phyloP scores from a whole-genome alignment of 2,113 vertebrate genomes.

The Pipa parva region DNA sequence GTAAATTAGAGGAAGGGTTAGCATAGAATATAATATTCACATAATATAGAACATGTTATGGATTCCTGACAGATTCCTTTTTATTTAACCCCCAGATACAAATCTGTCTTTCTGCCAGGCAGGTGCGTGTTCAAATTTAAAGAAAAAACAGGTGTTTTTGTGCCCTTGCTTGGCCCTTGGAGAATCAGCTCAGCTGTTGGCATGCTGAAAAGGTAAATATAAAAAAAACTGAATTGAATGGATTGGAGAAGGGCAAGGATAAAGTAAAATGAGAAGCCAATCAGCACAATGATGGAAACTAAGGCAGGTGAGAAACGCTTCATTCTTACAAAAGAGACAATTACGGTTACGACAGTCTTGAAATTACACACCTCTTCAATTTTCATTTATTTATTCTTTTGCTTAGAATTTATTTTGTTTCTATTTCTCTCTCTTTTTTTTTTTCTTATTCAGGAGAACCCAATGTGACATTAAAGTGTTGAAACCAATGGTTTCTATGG shows the following conservation, averaged over 20 bases:
- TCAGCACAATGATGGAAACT: constrained; percentile 38
- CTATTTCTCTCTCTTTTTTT: constrained; percentile 35
- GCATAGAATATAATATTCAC: too few species aligned
- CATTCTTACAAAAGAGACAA: constrained; percentile 60
- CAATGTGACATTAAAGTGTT: constrained; percentile 66
- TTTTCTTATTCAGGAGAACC: constrained; percentile 59
- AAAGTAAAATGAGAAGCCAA: background rate
- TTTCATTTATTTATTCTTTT: too few species aligned
- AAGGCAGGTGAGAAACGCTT: constrained; percentile 60
- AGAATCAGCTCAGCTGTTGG: background rate
- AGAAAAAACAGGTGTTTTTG: constrained; percentile 10
- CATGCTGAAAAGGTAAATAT: too few species aligned
- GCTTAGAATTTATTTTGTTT: too few species aligned
- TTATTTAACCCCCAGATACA: too few species aligned
- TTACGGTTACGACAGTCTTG: constrained; percentile 55
- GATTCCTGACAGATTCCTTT: background rate
- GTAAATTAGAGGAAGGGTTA: background rate
- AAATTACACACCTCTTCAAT: constrained; percentile 55
- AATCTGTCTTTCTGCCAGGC: background rate
- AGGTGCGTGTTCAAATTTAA: background rate
- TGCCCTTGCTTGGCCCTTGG: background rate
- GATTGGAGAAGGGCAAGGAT: background rate
- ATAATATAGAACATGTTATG: background rate
- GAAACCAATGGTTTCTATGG: constrained; percentile 72
- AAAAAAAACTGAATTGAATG: background rate